Evolutionary conservation across 2,113 vertebrate species (phyloP).

Genomic region (Thunnus thynnus): DNA sequence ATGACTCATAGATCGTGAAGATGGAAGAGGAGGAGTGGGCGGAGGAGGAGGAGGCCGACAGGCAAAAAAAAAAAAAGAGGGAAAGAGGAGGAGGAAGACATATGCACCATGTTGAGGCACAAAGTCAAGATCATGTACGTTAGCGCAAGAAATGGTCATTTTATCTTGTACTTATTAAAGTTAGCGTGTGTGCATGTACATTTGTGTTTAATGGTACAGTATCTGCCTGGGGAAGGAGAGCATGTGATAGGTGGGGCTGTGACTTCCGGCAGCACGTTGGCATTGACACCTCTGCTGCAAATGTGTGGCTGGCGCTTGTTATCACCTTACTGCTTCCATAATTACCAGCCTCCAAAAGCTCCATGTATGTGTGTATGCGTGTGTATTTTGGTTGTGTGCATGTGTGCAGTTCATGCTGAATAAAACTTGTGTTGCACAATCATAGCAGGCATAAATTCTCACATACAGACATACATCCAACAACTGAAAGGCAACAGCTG

Average conservation of each 20-base stretch:
- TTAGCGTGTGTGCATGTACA: background rate
- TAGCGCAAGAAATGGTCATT: background rate
- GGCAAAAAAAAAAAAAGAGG: slow-evolving; percentile 35
- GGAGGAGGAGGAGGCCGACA: slow-evolving; percentile 35
- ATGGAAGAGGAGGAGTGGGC: slow-evolving; percentile 53
- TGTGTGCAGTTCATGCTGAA: background rate
- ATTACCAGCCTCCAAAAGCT: slow-evolving; percentile 64
- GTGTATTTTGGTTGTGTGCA: slow-evolving; percentile 19
- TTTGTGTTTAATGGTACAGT: slow-evolving; percentile 4
- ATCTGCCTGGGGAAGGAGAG: background rate
- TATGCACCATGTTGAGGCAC: slow-evolving; percentile 17
- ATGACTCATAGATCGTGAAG: slow-evolving; percentile 72
- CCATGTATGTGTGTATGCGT: slow-evolving; percentile 18
- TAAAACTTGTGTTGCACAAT: slow-evolving; percentile 20
- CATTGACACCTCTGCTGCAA: slow-evolving; percentile 65
- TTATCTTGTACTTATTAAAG: background rate
- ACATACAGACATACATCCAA: slow-evolving; percentile 1
- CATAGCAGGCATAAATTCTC: background rate
- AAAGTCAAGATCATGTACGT: background rate
- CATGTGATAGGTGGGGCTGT: slow-evolving; percentile 54
- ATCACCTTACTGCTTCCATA: slow-evolving; percentile 72
- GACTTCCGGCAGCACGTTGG: slow-evolving; percentile 60
- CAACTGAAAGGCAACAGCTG: slow-evolving; percentile 7
- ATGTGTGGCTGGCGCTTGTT: slow-evolving; percentile 77
- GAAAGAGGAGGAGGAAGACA: slow-evolving; percentile 49